Evolutionary conservation across 2,888 invertebrate species (phyloP), one percentile per base, ranked within the genome.

Genomic region (Tetanocera ferruginea): DNA sequence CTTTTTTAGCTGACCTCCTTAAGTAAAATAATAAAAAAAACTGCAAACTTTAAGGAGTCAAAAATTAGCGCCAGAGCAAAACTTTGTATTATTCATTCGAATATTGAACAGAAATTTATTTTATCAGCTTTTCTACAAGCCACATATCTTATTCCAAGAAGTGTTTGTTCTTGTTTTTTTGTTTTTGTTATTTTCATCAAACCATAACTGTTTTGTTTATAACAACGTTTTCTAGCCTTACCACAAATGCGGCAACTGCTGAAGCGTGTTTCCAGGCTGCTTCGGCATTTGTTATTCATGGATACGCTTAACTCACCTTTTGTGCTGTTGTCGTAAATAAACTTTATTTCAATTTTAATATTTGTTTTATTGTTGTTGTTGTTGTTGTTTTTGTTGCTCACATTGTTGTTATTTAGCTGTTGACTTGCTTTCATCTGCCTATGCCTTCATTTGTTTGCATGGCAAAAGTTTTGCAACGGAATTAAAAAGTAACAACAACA

Each of bases 311-410:
- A 31, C 70, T 17, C 34, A 52, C 52, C 70, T 71, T 55, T 72
- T 43, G 57, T 60, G 25, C 14, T 4, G 9, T 34, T 72, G 57
- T 60, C 60, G 72, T 72, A 37, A 57, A 72, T 34, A 57, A 60
- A 72, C 23, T 60, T 37, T 37, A 60, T 43, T 72, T 71, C 37
- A 57, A 43, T 60, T 72, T 72, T 72, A 60, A 72, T 72, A 17
- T 57, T 60, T 1, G 57, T 60, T 72, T 52, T 34, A 3, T 19
- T 70, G 51, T 14, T 34, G n/a, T 66, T 66, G 25, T 23, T 25
- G 19, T 49, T 23, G n/a, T 14, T 69, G 23, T 34, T 11, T 8
- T 66, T 5, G 6, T 6, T 60, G 19, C 25, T 62, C 6, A 25
- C 25, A 25, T 62, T 62, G 28, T 6, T 62, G 11, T 62, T 62